Conservation (phyloP, 2,888 invertebrate genomes). For the Campoplex nolae region DNA sequence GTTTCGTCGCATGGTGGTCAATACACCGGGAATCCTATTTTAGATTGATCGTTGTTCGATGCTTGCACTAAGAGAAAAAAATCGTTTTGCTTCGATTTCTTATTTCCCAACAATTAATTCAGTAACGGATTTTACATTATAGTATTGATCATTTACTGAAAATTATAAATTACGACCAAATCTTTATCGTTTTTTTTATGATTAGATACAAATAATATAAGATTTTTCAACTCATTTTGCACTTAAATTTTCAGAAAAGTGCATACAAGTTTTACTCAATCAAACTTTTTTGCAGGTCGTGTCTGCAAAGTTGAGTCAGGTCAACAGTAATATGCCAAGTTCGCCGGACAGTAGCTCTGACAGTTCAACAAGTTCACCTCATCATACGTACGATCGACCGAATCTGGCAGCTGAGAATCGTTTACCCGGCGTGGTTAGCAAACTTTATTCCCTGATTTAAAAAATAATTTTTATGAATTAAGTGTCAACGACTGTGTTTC, state of each 20-base stretch:
- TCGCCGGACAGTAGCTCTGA: slow-evolving; percentile 97
- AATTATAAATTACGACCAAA: not conserved
- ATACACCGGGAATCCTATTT: no score
- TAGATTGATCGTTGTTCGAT: not conserved
- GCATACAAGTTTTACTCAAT: not conserved
- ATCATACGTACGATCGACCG: slow-evolving; percentile 92
- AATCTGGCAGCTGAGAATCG: slow-evolving; percentile 94
- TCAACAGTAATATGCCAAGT: slow-evolving; percentile 90
- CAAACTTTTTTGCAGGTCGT: slow-evolving; percentile 85
- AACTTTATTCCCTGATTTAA: slow-evolving; percentile 14
- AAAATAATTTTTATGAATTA: not conserved
- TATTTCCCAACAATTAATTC: no score
- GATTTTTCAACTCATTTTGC: no score
- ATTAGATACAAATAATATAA: not conserved
- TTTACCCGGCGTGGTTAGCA: slow-evolving; percentile 94
- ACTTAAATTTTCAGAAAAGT: not conserved
- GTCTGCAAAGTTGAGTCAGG: slow-evolving; percentile 91
- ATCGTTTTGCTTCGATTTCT: no score
- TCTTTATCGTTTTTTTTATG: not conserved
- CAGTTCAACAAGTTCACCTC: slow-evolving; percentile 97
- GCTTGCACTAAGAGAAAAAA: no score
- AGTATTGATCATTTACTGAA: no score
- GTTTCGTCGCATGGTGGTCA: not conserved
- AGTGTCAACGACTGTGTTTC: not conserved
- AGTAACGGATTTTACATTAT: no score